Conservation (phyloP, 1,140 invertebrate species). For the Watersipora subatra region DNA sequence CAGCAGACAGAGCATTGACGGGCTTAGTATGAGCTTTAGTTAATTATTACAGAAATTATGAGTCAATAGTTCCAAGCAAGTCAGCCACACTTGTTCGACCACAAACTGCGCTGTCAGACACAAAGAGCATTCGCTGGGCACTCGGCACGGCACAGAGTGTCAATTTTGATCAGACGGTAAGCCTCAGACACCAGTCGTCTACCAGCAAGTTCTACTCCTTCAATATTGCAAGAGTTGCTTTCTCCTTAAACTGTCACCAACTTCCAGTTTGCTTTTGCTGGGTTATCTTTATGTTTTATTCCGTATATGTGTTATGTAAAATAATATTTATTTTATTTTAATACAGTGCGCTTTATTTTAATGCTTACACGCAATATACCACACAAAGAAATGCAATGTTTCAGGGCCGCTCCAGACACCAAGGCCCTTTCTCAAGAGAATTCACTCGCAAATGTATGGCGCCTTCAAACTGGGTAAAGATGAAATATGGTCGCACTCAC, state of each 20-base stretch:
- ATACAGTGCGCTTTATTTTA: not conserved
- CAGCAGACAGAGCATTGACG: too few relatives aligned
- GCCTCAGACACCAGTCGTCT: not conserved
- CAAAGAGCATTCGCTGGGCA: not conserved
- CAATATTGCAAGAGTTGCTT: not conserved
- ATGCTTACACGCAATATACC: too few relatives aligned
- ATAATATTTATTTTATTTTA: not conserved
- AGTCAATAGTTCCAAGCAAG: too few relatives aligned
- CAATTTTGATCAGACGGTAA: not conserved
- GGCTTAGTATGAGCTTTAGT: too few relatives aligned
- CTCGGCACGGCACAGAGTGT: not conserved
- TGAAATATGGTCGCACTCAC: constrained; percentile 33
- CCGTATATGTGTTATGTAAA: not conserved
- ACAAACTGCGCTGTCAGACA: not conserved
- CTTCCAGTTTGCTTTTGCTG: not conserved
- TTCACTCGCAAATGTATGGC: constrained; percentile 28
- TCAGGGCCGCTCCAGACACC: constrained; percentile 23
- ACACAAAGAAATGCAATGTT: constrained; percentile 9
- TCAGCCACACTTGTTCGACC: too few relatives aligned
- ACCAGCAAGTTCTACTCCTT: not conserved
- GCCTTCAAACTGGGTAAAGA: constrained; percentile 26
- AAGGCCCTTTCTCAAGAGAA: constrained; percentile 31
- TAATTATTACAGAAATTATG: too few relatives aligned
- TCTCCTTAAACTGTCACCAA: not conserved
- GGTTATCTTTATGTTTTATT: not conserved